Base-by-base conservation (phyloP, 1,140 invertebrate genomes). In the Samia ricini region DNA sequence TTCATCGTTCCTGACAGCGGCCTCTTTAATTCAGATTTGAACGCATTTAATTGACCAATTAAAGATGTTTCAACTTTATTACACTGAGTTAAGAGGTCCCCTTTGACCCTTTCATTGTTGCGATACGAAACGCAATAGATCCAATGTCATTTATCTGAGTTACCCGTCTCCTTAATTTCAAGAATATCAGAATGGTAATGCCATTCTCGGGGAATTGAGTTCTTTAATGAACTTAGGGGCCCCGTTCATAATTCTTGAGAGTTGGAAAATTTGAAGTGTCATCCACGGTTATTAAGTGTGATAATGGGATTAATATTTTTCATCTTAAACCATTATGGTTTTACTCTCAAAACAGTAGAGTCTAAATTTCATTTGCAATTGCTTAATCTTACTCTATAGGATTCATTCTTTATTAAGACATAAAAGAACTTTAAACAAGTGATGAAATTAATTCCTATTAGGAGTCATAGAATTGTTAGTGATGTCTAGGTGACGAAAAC, bases 181-280 rank as follows among this genome's bases (percentile, higher is more conserved):
- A 8, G 26, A 59, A 59, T 59, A 59, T 59, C 49, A 21, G 33
- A 36, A 73, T 66, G 63, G 33, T 71, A 76, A 68, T 58, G 69
- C 66, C 70, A 78, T 72, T 74, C 68, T 57, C 63, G 48, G 60
- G 55, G 69, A 72, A 76, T 70, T 70, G 51, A 42, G 68, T 67
- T 69, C 63, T 71, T 67, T 80, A 78, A 83, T 83, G 78, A 81
- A 83, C 64, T 80, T 77, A 69, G 71, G 69, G 75, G 73, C 62
- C 74, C 33, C n/a, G 60, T 73, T 55, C 33, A 42, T 42, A 42
- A 42, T 42, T 42, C 33, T 42, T 15, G 15, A 42, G 7, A 42
- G 33, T 42, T 42, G 33, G 33, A 42, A 42, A 42, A 42, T 42
- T 5, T 42, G 12, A 42, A 8, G 33, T 42, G 33, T 42, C 33